These are phyloP conservation scores for Cynopterus brachyotis DNA, from an alignment of 2,113 vertebrate genomes.

Conservation along the genomic window DNA sequence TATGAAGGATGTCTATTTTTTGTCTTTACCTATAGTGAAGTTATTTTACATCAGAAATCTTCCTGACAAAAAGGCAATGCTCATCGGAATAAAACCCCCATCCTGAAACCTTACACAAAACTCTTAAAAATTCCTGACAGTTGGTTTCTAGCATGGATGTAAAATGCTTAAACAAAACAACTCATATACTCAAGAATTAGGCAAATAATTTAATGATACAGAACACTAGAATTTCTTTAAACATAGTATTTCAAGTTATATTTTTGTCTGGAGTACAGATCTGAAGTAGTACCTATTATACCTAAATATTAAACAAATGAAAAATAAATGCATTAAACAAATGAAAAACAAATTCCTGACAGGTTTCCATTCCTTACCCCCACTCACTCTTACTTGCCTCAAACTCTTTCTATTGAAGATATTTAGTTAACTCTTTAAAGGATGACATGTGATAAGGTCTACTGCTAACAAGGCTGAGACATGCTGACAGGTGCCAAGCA, in stretches of 20 bases:
- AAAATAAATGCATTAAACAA: slow-evolving; percentile 5
- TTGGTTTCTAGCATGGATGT: neutral
- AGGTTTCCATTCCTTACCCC: neutral
- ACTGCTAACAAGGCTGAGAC: neutral
- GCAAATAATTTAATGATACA: slow-evolving; percentile 65
- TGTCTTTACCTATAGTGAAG: neutral
- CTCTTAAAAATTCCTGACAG: neutral
- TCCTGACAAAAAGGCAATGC: neutral
- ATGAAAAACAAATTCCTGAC: neutral
- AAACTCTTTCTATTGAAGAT: neutral
- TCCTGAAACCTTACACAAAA: neutral
- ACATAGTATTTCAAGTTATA: slow-evolving; percentile 28
- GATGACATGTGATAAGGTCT: too few species aligned
- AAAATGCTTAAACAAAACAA: slow-evolving; percentile 8
- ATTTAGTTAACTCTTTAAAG: neutral
- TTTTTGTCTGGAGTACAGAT: neutral
- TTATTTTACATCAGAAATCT: neutral
- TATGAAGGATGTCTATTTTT: neutral
- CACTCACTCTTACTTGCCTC: neutral
- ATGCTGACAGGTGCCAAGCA: neutral
- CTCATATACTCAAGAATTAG: neutral
- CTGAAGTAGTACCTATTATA: neutral
- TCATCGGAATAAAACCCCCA: neutral
- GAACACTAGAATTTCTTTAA: slow-evolving; percentile 32
- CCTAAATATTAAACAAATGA: neutral